Evolutionary conservation across 2,888 invertebrate species (phyloP).

Genomic region (Orchestes rusci): DNA sequence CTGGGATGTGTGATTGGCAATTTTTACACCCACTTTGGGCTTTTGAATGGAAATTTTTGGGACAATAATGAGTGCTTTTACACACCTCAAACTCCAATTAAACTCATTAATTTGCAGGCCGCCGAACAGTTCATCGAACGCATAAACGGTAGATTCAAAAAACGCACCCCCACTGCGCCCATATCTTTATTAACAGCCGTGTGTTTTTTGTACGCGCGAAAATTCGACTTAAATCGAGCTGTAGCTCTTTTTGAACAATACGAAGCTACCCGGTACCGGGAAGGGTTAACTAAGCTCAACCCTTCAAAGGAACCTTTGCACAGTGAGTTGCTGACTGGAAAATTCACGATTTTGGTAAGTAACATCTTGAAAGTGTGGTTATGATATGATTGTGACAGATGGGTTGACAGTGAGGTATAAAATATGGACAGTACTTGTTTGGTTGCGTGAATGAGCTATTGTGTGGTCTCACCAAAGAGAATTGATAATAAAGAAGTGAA

Average conservation of each 20-base stretch:
- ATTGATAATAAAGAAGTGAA: not conserved
- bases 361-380: too few relatives aligned
- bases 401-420: too few relatives aligned
- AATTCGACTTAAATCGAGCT: slow-evolving; percentile 88
- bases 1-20: too few relatives aligned
- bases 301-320: slow-evolving; percentile 75
- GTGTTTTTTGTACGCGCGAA: slow-evolving; percentile 86
- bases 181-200: slow-evolving; percentile 84
- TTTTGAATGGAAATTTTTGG: too few relatives aligned
- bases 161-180: slow-evolving; percentile 44
- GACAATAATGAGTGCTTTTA: slow-evolving; percentile 9
- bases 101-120: slow-evolving; percentile 61
- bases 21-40: too few relatives aligned
- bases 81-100: too few relatives aligned
- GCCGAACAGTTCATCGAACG: slow-evolving; percentile 75
- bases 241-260: slow-evolving; percentile 89
- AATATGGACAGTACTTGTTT: too few relatives aligned
- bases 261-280: slow-evolving; percentile 78
- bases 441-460: too few relatives aligned
- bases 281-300: slow-evolving; percentile 79
- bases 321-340: slow-evolving; percentile 84
- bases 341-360: slow-evolving; percentile 90
- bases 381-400: too few relatives aligned
- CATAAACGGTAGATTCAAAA: slow-evolving; percentile 54
- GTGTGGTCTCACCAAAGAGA: not conserved